Evolutionary conservation across 2,797 vertebrate genomes (phyloP), one percentile per base, ranked within the genome.

Genomic region (Amniataba percoides): DNA sequence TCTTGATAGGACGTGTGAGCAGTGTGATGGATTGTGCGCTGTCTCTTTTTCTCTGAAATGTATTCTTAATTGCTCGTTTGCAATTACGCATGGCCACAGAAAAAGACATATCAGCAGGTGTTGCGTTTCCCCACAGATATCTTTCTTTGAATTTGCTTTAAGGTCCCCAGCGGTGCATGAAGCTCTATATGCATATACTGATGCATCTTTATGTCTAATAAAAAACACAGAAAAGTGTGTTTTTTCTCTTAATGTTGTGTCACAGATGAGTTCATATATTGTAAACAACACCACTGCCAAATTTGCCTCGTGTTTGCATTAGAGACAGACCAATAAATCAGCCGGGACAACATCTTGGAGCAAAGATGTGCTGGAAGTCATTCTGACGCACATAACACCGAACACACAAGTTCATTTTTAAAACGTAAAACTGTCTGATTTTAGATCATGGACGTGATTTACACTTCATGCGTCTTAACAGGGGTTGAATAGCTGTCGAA

Each of bases 1-100:
- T 94, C 93, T 83, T 93, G 93, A 94, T 94, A 92, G 89, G 88
- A 83, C 90, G 84, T 93, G 86, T 91, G 81, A 88, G 74, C 81
- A 55, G 81, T 71, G 85, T 93, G 92, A 95, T 94, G 87, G 92
- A 95, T 95, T 87, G 93, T 53, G 67, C 78, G 80, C 86, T 82
- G 71, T 90, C 81, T 76, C 77, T 81, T 71, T 77, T 84, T 70
- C 71, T 55, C 60, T 51, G 64, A 89, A 91, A 90, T 89, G 53
- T 88, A 70, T 88, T 92, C 87, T 84, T 94, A 92, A 93, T 95
- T 92, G 91, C 88, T 89, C 62, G 52, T 86, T 36, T 91, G 84
- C 88, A 92, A 93, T 94, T 93, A 90, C 18, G 59, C 61, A 59
- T 69, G 53, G 55, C 73, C 68, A 82, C 65, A 71, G 68, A 79